A percentile compares a stretch with the other conserved stretches of the same genome.
These are phyloP conservation scores for Eretmocerus hayati DNA, from an alignment of 2,888 invertebrate genomes.

Conservation along the genomic window DNA sequence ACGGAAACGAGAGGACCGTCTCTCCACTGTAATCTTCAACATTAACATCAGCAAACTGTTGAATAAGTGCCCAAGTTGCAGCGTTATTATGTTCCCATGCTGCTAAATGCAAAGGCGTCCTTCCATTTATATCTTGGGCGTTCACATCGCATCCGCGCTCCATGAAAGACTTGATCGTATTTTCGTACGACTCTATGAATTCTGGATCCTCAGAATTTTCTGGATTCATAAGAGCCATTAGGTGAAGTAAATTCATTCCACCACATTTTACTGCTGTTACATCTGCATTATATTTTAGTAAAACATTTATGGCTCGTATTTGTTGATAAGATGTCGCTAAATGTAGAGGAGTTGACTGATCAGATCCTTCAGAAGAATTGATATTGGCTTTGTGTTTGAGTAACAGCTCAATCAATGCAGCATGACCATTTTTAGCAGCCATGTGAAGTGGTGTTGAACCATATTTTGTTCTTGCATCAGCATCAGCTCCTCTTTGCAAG, in stretches of 20 bases:
- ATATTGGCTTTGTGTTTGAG: constrained; percentile 11
- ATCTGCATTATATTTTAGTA: constrained; percentile 12
- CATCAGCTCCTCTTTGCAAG: constrained; percentile 9
- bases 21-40: constrained; percentile 8
- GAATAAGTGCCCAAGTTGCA: constrained; percentile 8
- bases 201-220: constrained; percentile 7
- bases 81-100: constrained; percentile 9
- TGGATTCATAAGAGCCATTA: constrained; percentile 15
- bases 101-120: constrained; percentile 15
- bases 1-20: constrained; percentile 6
- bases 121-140: constrained; percentile 12
- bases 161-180: constrained; percentile 3
- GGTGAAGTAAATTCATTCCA: constrained; percentile 12
- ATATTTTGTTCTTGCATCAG: constrained; percentile 4
- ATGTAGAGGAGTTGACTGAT: constrained; percentile 13
- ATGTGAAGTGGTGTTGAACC: constrained; percentile 13
- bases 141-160: constrained; percentile 9
- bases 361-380: constrained; percentile 2
- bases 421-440: constrained; percentile 12
- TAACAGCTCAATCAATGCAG: constrained; percentile 6
- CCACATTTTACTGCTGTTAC: constrained; percentile 1
- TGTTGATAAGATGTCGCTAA: constrained; percentile 12
- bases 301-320: constrained; percentile 1
- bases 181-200: constrained; percentile 12
- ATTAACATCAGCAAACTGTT: constrained; percentile 15